Evolutionary conservation across 2,888 invertebrate genomes (phyloP).

Genomic region (Tetramorium bicarinatum): DNA sequence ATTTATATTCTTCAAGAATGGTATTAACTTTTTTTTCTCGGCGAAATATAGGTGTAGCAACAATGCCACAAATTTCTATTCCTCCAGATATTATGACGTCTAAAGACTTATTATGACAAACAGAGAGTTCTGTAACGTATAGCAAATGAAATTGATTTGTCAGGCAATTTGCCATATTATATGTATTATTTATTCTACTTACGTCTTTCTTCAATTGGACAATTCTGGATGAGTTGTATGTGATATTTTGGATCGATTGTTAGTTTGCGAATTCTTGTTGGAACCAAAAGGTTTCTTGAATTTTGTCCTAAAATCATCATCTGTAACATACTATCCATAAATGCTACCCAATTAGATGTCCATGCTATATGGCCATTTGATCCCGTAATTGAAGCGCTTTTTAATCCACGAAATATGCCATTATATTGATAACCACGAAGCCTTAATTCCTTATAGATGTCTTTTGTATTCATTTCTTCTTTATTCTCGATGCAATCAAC

Average conservation of each 20-base stretch:
- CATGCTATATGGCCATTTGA: slow-evolving; percentile 86
- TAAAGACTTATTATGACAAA: slow-evolving; percentile 82
- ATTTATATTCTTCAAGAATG: slow-evolving; percentile 87
- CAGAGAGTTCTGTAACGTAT: too few species aligned
- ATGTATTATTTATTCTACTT: too few species aligned
- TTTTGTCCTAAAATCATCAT: too few species aligned
- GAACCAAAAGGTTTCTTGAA: too few species aligned
- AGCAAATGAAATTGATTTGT: too few species aligned
- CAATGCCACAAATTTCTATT: slow-evolving; percentile 88
- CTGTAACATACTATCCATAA: too few species aligned
- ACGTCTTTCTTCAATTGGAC: too few species aligned
- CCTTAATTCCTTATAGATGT: slow-evolving; percentile 86
- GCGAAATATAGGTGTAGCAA: slow-evolving; percentile 87
- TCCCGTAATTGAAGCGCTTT: slow-evolving; percentile 86
- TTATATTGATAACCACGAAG: slow-evolving; percentile 88
- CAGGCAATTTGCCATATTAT: too few species aligned
- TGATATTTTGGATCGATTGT: too few species aligned
- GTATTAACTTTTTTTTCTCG: slow-evolving; percentile 87
- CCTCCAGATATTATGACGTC: slow-evolving; percentile 87
- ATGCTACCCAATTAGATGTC: slow-evolving; percentile 81
- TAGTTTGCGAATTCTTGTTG: too few species aligned
- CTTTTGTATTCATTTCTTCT: slow-evolving; percentile 80
- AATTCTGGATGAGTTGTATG: too few species aligned
- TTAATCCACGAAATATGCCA: slow-evolving; percentile 87
- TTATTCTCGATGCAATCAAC: slow-evolving; percentile 62